A percentile compares a stretch with the other conserved stretches of the same genome.
Evolutionary conservation across 2,113 vertebrate species (phyloP).

Genomic region (Pseudorectes ferrugineus): DNA sequence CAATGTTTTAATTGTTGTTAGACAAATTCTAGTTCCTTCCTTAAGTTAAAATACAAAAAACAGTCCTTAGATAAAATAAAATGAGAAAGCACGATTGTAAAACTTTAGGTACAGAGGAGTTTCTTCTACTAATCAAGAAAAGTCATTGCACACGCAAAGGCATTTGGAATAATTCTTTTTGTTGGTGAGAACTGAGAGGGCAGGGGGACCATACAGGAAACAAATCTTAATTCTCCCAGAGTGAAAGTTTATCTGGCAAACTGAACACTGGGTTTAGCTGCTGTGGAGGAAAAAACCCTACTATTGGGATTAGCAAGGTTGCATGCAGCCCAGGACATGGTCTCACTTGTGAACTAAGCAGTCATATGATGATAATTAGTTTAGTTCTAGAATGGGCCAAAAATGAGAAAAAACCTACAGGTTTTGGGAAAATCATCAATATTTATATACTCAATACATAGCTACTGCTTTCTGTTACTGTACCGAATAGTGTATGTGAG

Average conservation of each 20-base stretch:
- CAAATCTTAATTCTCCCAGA: background rate
- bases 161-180: background rate
- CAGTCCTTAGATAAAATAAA: background rate
- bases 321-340: background rate
- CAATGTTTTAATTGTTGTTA: background rate
- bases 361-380: background rate
- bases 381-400: background rate
- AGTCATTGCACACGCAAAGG: background rate
- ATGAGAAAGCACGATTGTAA: background rate
- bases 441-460: background rate
- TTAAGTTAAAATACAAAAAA: background rate
- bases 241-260: background rate
- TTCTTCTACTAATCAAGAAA: background rate
- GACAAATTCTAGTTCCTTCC: background rate
- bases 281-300: fast-evolving
- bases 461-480: background rate
- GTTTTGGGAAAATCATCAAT: background rate
- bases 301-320: background rate
- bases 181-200: background rate
- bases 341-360: background rate
- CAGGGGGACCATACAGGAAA: background rate
- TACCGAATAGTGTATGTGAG: background rate
- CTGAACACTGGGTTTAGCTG: background rate
- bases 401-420: background rate
- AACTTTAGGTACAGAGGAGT: background rate